Base-by-base conservation (phyloP, 2,797 vertebrate genomes). In the Sebastes cheni region DNA sequence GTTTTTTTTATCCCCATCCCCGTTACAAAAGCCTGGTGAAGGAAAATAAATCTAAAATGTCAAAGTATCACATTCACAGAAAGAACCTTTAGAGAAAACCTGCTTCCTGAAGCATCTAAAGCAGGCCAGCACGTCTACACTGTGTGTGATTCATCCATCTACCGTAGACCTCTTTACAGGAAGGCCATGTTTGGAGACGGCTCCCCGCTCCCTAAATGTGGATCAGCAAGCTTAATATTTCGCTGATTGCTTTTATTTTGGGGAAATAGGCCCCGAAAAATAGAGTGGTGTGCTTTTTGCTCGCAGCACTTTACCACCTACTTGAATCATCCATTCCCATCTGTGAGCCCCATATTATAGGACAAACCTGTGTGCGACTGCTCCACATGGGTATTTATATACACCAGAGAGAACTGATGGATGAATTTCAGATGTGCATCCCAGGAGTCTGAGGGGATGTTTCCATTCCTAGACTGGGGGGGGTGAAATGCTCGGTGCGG, bases 391-490 rank as follows among this genome's bases (percentile, higher is more conserved):
- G 91, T 90, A 90, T 94, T 92, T 92, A 91, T 90, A 90, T 85
- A 88, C 89, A 88, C 85, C 69, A 77, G 88, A 88, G 82, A 81
- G 79, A 86, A 61, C 88, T 93, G 93, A 95, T 94, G 89, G 93
- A 95, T 94, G 93, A 91, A 91, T 93, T 92, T 94, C 88, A 93
- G 88, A 92, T 91, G 90, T 90, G 88, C 83, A 73, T 91, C 81
- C 89, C 83, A 74, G 54, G 83, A 88, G 88, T 93, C 89, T 77
- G 23, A 67, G 64, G 84, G 88, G 87, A 86, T 67, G 70, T 88
- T 92, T 91, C 89, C 88, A 90, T 92, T 94, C 91, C 82, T 77
- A 82, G 83, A 80, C 75, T 46, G 50, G 80, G 36, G 34, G 34
- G 36, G 71, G 59, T 59, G 66, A 77, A 79, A 65, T 66, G 75